Evolutionary conservation across 2,888 invertebrate species (phyloP), one percentile per base, ranked within the genome.

Genomic region (Leistus spinibarbis): DNA sequence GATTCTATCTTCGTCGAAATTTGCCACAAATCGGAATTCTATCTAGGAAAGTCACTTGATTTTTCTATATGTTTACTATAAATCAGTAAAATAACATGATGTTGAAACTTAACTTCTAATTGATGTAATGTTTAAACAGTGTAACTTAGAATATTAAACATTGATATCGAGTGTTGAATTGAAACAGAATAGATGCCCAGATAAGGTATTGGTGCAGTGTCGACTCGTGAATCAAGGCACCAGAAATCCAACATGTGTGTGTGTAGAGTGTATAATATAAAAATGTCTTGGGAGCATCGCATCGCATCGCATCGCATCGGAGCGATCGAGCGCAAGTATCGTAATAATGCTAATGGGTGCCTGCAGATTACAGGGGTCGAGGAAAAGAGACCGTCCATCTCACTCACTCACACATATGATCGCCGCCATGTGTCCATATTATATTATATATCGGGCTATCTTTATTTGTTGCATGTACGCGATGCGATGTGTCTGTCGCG

Each of bases 311-410:
- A 60, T 19, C 20, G 9, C 16, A 10, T 64, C 64, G 64, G 27
- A 17, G 27, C 24, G 13, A 9, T 23, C 76, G 77, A 80, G 78
- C 77, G 76, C 40, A 64, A 78, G 76, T 78, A 79, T 80, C 79
- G 82, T 82, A 83, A 83, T 83, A 82, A 82, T 80, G 82, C 81
- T 82, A 82, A 83, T 83, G 82, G 82, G 80, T 81, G 79, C n/a
- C 40, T 64, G 79, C 77, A 81, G 81, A 83, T 83, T 82, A 82
- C 81, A 80, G 82, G 82, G 82, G 81, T 81, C 80, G 79, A 60
- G 60, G 20, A 60, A 60, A 20, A 19, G 60, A 19, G 60, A 22
- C 60, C 20, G 60, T 78, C 77, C 81, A 81, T 82, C 82, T 79
- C 81, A 81, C 80, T 80, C 78, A 78, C 79, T 80, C 82, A 82